Evolutionary conservation across 2,888 invertebrate species (phyloP), one percentile per base, ranked within the genome.

Genomic region (Yponomeuta malinellus): DNA sequence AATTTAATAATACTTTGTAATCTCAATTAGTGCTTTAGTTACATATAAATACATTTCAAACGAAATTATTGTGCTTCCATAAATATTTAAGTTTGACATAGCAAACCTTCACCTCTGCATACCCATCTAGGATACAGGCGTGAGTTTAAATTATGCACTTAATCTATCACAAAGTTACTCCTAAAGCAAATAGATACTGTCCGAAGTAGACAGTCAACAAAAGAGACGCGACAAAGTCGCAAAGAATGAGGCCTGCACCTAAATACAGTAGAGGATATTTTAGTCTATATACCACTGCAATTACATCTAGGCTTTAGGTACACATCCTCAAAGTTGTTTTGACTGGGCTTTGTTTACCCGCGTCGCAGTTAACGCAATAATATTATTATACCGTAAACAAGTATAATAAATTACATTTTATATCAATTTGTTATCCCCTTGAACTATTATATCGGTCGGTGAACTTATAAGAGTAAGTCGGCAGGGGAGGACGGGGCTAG

Each of bases 391-490:
- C 33, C 5, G 33, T 29, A 65, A 65, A 65, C 31, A 70, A 71
- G 63, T 59, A 59, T 15, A 12, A 59, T 59, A 59, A 59, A 59
- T 59, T 6, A 59, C 12, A 59, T 15, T 59, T 59, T 59, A 59
- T 59, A 59, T 59, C 52, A 59, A 59, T 59, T 15, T 59, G 15
- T 59, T 59, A 71, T 70, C 72, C 74, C 73, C 71, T 72, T 72
- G 69, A 75, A 77, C 77, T 15, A 15, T 59, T 76, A 73, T 72
- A 71, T 70, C 74, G 74, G 77, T 75, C 74, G 74, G 71, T 76
- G 75, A 76, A 76, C 76, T 70, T 1, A 59, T 15, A 59, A 59
- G 52, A 59, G 43, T 43, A 43, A 43, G 43, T 8, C 43, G 6
- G 43, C 6, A 43, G 8, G 43, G 43, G 43, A 43, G 9, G 43